Percentiles rank a stretch among this genome's conserved stretches.
These are phyloP conservation scores for Chloebia gouldiae DNA, from an alignment of 2,113 vertebrate species.

Conservation along the genomic window DNA sequence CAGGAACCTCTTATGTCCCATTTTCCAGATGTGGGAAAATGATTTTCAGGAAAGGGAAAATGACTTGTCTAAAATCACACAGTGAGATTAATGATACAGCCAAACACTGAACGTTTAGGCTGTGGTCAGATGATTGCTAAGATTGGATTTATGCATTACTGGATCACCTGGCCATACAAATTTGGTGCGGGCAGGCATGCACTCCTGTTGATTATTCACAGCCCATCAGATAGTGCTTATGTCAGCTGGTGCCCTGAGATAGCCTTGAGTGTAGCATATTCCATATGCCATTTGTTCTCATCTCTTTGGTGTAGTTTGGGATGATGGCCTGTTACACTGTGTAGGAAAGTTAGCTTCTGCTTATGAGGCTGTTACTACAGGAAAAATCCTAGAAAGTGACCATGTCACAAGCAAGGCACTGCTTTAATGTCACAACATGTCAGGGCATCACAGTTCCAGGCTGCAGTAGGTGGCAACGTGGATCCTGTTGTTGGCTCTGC, in stretches of 20 bases:
- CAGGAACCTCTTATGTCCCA: background rate
- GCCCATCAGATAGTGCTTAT: background rate
- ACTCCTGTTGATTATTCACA: conserved; percentile 5
- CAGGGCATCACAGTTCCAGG: background rate
- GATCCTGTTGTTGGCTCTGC: background rate
- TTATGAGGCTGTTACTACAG: background rate
- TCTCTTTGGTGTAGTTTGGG: background rate
- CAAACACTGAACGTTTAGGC: background rate
- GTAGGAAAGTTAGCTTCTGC: background rate
- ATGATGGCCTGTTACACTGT: background rate
- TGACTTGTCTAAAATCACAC: conserved; percentile 14
- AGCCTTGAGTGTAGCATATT: background rate
- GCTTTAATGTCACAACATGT: background rate
- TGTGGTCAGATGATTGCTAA: conserved; percentile 35
- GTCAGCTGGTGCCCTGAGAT: background rate
- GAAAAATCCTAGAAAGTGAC: background rate
- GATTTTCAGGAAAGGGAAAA: conserved; percentile 32
- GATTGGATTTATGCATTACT: conserved; percentile 23
- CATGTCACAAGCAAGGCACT: background rate
- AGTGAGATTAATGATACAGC: conserved; percentile 18
- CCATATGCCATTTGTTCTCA: background rate
- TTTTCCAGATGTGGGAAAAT: conserved; percentile 26
- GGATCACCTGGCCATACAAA: conserved; percentile 30
- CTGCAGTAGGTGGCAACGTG: background rate
- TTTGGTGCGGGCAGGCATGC: conserved; percentile 1